Evolutionary conservation across 2,113 vertebrate genomes (phyloP).

Genomic region (Oceanites oceanicus): DNA sequence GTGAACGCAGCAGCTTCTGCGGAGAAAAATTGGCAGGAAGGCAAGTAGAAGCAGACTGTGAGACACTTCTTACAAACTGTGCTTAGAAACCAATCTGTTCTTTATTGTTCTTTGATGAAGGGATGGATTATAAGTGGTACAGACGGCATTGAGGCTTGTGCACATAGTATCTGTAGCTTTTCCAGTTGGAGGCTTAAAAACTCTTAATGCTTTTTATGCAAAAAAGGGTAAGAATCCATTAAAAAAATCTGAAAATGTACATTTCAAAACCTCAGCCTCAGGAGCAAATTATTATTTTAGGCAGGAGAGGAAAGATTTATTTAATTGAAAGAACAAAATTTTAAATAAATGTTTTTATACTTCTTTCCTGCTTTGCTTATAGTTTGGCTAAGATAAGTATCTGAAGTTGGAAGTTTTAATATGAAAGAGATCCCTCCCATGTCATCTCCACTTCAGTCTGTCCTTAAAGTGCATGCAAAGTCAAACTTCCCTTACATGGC

Average conservation of each 20-base stretch:
- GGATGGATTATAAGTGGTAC: conserved; percentile 22
- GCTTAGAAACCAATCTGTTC: conserved; percentile 67
- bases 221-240: neutral
- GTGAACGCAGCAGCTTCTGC: conserved; percentile 11
- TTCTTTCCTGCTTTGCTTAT: neutral
- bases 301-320: neutral
- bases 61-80: conserved; percentile 57
- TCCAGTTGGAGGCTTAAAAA: neutral
- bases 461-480: neutral
- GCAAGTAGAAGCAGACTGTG: conserved; percentile 59
- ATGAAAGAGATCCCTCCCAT: neutral
- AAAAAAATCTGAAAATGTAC: neutral
- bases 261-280: neutral
- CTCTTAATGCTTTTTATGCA: neutral
- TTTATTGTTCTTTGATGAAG: conserved; percentile 48
- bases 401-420: neutral
- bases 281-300: neutral
- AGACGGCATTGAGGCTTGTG: neutral
- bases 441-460: neutral
- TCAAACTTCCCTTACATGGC: neutral
- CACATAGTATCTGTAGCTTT: neutral
- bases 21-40: conserved; percentile 55
- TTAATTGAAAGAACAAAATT: neutral
- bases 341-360: neutral
- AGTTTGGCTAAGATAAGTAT: neutral